Base-by-base conservation (phyloP, 2,888 invertebrate genomes). In the Lithosia quadra region DNA sequence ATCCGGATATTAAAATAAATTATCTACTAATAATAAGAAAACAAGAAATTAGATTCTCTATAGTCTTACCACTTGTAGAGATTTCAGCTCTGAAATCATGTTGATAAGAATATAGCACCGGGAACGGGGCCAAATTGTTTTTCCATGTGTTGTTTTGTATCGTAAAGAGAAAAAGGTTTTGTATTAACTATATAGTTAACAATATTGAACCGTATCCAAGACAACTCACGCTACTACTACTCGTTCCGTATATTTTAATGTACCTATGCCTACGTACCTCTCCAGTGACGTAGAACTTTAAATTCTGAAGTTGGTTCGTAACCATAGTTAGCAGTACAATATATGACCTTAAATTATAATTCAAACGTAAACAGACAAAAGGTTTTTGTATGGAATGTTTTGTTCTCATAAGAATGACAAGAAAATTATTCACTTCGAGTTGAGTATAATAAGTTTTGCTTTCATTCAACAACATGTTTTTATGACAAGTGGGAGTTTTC, bases 351-450 rank as follows among this genome's bases (percentile, higher is more conserved):
- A 58, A 34, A 58, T 34, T 33, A 58, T 34, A 33, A 34, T 58
- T 33, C 58, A 60, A 60, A 33, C 58, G 33, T 36, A 7, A 60
- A 21, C 34, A 34, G 22, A 60, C 60, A 60, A 59, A 59, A 59
- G 34, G 60, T 60, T 60, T 56, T 58, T 58, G 60, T 60, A 34
- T 21, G 36, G 22, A 34, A 13, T 36, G 43, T 61, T 61, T 61
- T 61, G 61, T 61, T 61, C 43, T 61, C 36, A 60, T 36, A 60
- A 43, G 43, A 61, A 24, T 39, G 61, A 61, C 43, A 61, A 43
- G 43, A 61, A 43, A 61, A 61, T 61, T 61, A 61, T 43, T 39
- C 61, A 61, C 15, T 61, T 60, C 18, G 43, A 7, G 61, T 18
- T 24, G 43, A 39, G 61, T 36, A 43, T 39, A 61, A 61, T 61